Conservation (phyloP, 1,140 invertebrate genomes). For the Drosophila ohnishii region DNA sequence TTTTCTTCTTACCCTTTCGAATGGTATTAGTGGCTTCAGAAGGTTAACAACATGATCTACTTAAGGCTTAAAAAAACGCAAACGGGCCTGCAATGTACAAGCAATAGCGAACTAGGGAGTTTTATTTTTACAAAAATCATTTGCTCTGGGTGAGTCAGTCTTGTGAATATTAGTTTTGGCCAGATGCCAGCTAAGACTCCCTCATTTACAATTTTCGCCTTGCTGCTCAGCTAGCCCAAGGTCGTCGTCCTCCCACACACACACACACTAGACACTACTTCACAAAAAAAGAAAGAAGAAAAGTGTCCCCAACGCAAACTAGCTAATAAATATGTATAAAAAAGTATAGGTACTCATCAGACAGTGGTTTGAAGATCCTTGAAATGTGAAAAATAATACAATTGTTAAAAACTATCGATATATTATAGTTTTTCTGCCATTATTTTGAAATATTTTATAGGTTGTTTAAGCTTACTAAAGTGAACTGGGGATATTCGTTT, state of each 20-base stretch:
- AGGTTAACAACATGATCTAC: constrained; percentile 31
- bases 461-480: background rate
- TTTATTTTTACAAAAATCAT: constrained; percentile 5
- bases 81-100: background rate
- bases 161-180: constrained; percentile 44
- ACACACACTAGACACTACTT: constrained; percentile 10
- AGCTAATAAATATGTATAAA: constrained; percentile 6
- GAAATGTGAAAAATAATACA: background rate
- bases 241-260: constrained; percentile 71
- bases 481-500: background rate
- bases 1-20: constrained; percentile 30
- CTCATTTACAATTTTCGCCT: background rate
- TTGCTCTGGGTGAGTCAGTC: constrained; percentile 33
- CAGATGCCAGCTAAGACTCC: constrained; percentile 20
- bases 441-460: background rate
- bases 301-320: constrained; percentile 12
- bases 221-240: constrained; percentile 46
- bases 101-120: background rate
- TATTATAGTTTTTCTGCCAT: background rate
- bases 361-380: constrained; percentile 14
- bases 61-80: constrained; percentile 1
- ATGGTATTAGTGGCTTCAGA: constrained; percentile 25
- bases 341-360: background rate
- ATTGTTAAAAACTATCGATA: background rate
- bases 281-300: constrained; percentile 11